Base-by-base conservation (phyloP, 2,888 invertebrate genomes). In the Euspilapteryx auroguttella region DNA sequence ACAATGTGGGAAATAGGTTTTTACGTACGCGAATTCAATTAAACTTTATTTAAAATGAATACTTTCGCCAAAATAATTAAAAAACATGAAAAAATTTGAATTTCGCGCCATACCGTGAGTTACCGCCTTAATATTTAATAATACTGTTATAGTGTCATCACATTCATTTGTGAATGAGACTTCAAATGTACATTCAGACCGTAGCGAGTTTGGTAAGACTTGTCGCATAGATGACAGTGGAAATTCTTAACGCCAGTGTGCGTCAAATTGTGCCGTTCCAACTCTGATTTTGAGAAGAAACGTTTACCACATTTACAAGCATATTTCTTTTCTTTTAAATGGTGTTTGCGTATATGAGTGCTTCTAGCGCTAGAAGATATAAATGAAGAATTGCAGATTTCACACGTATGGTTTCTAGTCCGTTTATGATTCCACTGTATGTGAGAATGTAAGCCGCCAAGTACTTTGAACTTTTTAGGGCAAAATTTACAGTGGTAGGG, bases 171-270 rank as follows among this genome's bases (percentile, higher is more conserved):
- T 6, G 63, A 44, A 42, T 75, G 75, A 1, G 71, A 66, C 29
- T 66, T 73, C 21, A 75, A 49, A 50, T 77, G 76, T 0, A 73
- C 68, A 52, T 75, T 77, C 23, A 76, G 42, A 1, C 76, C 76
- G 24, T 76, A 68, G 32, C 69, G 55, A 17, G 71, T 75, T 39
- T 75, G 73, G 36, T 77, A 77, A 0, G 75, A 69, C 26, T 76
- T 77, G 31, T 69, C 64, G 47, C 76, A 77, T 21, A 68, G 33
- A 37, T 73, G 64, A 33, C 76, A 77, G 31, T 73, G 71, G 31
- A 68, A 77, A 28, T 76, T 75, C 35, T 76, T 76, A 0, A 66
- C 68, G 1, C 75, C 77, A 0, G 75, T 73, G 30, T 77, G 77
- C 0, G 71, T 71, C 6, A 76, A 35, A 1, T 56, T 63, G 45